phyloP scores from a whole-genome alignment of 2,888 invertebrate genomes.

The Drosophila mercatorum region DNA sequence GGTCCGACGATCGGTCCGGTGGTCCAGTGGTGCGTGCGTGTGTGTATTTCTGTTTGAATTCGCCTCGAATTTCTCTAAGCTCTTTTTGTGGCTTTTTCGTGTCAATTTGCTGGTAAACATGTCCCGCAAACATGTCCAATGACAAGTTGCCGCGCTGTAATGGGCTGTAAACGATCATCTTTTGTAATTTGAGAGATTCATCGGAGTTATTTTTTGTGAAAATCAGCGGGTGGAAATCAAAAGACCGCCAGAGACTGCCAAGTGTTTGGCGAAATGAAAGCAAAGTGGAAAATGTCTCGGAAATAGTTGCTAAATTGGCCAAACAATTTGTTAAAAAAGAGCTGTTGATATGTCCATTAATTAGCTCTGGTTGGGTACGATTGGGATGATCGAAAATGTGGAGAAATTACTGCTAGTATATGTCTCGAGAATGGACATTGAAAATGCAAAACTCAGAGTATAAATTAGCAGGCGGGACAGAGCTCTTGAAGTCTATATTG shows the following conservation, averaged over 20 bases:
- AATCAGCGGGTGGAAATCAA: slow-evolving; percentile 51
- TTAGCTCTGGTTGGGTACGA: neutral
- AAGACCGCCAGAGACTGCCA: slow-evolving; percentile 3
- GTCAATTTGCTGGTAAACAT: slow-evolving; percentile 70
- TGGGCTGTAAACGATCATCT: slow-evolving; percentile 53
- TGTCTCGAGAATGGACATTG: neutral
- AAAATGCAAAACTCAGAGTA: neutral
- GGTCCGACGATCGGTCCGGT: slow-evolving; percentile 18
- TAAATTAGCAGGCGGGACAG: no score
- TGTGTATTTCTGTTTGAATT: slow-evolving; percentile 21
- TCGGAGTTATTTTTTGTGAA: slow-evolving; percentile 25
- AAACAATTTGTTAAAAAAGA: slow-evolving; percentile 2
- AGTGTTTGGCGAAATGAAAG: slow-evolving; percentile 28
- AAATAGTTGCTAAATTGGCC: slow-evolving; percentile 4
- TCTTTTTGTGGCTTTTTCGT: slow-evolving; percentile 64
- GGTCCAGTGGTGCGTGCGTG: slow-evolving; percentile 22
- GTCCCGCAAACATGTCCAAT: slow-evolving; percentile 56
- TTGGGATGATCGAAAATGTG: neutral
- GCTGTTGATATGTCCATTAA: neutral
- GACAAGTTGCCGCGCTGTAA: slow-evolving; percentile 66
- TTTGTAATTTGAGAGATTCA: slow-evolving; percentile 42
- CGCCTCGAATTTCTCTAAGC: slow-evolving; percentile 67
- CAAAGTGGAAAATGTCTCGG: neutral
- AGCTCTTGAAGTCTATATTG: no score
- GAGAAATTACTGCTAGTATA: neutral